Base-by-base conservation (phyloP, 2,113 vertebrate species). In the Empidonax alnorum region DNA sequence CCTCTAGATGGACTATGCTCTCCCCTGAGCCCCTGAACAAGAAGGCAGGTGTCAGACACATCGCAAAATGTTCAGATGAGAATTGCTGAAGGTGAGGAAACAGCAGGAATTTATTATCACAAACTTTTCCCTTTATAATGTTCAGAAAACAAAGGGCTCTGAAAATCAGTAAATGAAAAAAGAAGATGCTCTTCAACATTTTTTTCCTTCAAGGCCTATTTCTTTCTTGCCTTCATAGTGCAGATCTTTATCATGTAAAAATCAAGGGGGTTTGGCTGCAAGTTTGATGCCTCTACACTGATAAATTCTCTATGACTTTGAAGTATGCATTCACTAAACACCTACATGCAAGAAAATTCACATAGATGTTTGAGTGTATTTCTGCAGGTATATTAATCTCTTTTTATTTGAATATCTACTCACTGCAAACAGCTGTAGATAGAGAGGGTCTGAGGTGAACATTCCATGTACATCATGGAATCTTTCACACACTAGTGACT, bases 341-440 rank as follows among this genome's bases (percentile, higher is more conserved):
- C 6, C 66, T 7, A 55, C 9, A 10, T 2, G 2, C 23, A 67
- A 59, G n/a, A 50, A 81, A 50, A 50, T 74, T 41, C 30, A 50
- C 35, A 63, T 81, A 16, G 5, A 14, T 28, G 44, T 35, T 67
- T 63, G 12, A 79, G 35, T 67, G 35, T 35, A 35, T 84, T 80
- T 87, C 65, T 79, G 58, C 23, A 65, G 55, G n/a, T 46, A 28
- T 58, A 49, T 62, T 21, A 58, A 78, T 81, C 9, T 33, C 13
- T 39, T 37, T 47, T 88, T 76, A 31, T 89, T 77, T 92, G 63
- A 61, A 35, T 78, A 59, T 49, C 66, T 88, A 31, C 39, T 89
- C 56, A 33, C 49, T 84, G 96, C 25, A 92, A 82, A 89, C 27
- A 87, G 55, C 55, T 94, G 46, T 77, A 93, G 76, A 76, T 61